These are phyloP conservation scores for Volucella bombylans DNA, from an alignment of 2,888 invertebrate species.

Conservation along the genomic window DNA sequence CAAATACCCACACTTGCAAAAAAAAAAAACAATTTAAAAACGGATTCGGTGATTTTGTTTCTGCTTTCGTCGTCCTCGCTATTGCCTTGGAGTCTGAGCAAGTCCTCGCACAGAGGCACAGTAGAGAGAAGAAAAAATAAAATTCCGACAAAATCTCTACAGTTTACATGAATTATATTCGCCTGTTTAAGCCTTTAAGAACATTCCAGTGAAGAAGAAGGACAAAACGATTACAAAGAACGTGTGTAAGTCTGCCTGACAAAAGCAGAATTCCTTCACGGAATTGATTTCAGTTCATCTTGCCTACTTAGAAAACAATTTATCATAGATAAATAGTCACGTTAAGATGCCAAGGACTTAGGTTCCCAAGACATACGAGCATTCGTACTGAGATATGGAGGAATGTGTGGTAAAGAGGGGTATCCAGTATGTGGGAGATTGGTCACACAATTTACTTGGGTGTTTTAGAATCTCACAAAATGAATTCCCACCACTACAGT, in stretches of 20 bases:
- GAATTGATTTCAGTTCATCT: slow-evolving; percentile 74
- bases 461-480: slow-evolving; percentile 47
- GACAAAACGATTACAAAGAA: slow-evolving; percentile 65
- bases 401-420: background rate
- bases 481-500: slow-evolving; percentile 42
- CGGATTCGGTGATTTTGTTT: slow-evolving; percentile 44
- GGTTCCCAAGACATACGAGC: slow-evolving; percentile 17
- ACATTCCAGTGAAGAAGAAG: slow-evolving; percentile 51
- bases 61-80: slow-evolving; percentile 13
- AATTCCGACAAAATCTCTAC: slow-evolving; percentile 35
- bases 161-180: slow-evolving; percentile 68
- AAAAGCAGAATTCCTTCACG: slow-evolving; percentile 68
- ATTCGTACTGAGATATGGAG: too few relatives aligned
- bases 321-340: slow-evolving; percentile 74
- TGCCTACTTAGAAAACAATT: slow-evolving; percentile 73
- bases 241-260: slow-evolving; percentile 57
- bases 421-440: slow-evolving; percentile 20
- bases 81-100: slow-evolving; percentile 3
- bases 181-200: slow-evolving; percentile 42
- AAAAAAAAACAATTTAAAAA: slow-evolving; percentile 32
- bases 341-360: slow-evolving; percentile 68
- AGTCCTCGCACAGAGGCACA: slow-evolving; percentile 34
- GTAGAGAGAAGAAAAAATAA: background rate
- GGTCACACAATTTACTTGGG: slow-evolving; percentile 66
- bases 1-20: slow-evolving; percentile 8